Percentiles rank a stretch among this genome's conserved stretches.
phyloP scores from a whole-genome alignment of 1,140 invertebrate genomes.

The Reticulitermes speratus region DNA sequence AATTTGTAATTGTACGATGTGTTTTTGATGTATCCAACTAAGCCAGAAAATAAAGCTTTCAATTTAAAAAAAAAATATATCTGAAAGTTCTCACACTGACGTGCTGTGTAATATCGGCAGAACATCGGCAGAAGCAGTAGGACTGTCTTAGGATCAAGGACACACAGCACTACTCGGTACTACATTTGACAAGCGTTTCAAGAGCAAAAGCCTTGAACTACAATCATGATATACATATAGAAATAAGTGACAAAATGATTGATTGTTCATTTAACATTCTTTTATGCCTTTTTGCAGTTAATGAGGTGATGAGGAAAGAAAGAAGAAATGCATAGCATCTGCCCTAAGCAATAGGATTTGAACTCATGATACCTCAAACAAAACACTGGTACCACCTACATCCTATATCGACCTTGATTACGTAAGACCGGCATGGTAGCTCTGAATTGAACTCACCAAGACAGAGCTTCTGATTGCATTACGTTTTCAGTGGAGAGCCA shows the following conservation, averaged over 20 bases:
- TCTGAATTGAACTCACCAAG: not conserved
- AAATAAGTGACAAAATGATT: not conserved
- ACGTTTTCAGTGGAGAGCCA: not conserved
- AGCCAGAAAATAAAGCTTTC: too few species aligned
- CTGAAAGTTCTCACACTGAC: too few species aligned
- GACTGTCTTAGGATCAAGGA: too few species aligned
- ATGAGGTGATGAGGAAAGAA: not conserved
- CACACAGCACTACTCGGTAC: too few species aligned
- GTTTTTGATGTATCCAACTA: too few species aligned
- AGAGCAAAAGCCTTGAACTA: not conserved
- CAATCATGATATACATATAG: not conserved
- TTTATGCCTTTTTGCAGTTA: not conserved
- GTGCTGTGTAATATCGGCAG: too few species aligned
- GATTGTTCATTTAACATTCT: not conserved
- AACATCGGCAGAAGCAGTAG: too few species aligned
- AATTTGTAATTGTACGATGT: too few species aligned
- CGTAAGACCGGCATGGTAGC: not conserved
- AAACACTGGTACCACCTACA: not conserved
- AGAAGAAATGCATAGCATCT: not conserved
- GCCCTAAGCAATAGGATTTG: not conserved
- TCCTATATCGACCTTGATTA: not conserved
- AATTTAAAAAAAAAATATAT: too few species aligned
- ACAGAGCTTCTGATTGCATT: not conserved
- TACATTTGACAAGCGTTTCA: too few species aligned
- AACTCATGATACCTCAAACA: not conserved